A percentile compares a stretch with the other conserved stretches of the same genome.
phyloP scores from a whole-genome alignment of 2,113 vertebrate genomes.

The Etheostoma spectabile region DNA sequence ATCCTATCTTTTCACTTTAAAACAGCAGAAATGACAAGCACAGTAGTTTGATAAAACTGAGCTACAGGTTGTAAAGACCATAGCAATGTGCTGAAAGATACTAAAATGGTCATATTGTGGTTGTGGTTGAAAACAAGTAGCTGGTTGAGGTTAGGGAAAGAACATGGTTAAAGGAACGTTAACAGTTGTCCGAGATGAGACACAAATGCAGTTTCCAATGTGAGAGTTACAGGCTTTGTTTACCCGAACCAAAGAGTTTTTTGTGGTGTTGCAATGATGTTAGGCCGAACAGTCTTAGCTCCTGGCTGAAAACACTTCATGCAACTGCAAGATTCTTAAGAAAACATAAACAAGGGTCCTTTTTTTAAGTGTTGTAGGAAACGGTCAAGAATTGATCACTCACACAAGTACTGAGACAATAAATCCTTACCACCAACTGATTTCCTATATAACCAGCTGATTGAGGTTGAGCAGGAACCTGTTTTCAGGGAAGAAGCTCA shows the following conservation, averaged over 20 bases:
- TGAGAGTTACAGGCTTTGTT: not conserved
- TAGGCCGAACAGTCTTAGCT: not conserved
- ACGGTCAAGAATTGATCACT: not conserved
- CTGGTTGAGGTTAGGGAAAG: not conserved
- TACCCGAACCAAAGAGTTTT: not conserved
- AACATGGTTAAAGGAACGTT: too few species aligned
- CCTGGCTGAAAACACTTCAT: not conserved
- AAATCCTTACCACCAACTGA: not conserved
- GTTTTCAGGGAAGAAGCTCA: not conserved
- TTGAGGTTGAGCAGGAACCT: not conserved
- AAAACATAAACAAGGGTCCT: not conserved
- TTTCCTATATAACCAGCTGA: not conserved
- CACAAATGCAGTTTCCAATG: not conserved
- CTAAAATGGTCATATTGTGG: not conserved
- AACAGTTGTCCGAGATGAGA: too few species aligned
- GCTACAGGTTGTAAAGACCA: not conserved
- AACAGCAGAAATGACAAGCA: not conserved
- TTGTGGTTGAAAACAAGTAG: not conserved
- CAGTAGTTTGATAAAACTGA: not conserved
- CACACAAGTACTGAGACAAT: not conserved
- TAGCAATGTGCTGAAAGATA: not conserved
- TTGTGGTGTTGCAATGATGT: not conserved
- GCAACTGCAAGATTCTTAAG: not conserved
- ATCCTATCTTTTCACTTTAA: not conserved
- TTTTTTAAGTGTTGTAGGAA: not conserved